Evolutionary conservation across 2,888 invertebrate species (phyloP), one percentile per base, ranked within the genome.

Genomic region (Ganaspis brasiliensis): DNA sequence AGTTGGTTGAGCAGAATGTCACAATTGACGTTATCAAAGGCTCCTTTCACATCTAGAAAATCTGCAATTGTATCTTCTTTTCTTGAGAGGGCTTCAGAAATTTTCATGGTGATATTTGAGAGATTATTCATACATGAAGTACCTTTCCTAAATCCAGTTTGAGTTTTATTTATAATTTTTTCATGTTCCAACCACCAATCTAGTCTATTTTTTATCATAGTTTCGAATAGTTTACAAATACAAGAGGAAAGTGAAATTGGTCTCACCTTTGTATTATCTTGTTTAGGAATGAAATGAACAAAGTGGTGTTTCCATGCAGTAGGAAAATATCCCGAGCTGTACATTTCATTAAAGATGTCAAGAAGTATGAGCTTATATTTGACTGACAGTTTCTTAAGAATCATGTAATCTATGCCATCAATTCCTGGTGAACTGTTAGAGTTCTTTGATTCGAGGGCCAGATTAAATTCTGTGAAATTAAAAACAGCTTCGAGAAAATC

Each of bases 171-270:
- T 2, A 73, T 2, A 1, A 73, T 40, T 14, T 61, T 45, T 10
- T 73, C 4, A 14, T 12, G 6, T 16, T 73, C 73, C 2, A 19
- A 6, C 73, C 73, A 76, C 73, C 67, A 76, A 16, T 73, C 73
- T 16, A 76, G 35, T 14, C 67, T 52, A 45, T 63, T 55, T 21
- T 76, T 76, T 1, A 73, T 5, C 16, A 76, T 31, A 26, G 67
- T 67, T 26, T 76, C 72, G n/a, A 61, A 76, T 2, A 76, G 6
- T 26, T 76, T 76, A 35, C 63, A 61, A 2, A 72, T 4, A 37
- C 72, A 72, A 31, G 76, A 76, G 5, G 73, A 21, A 1, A 76
- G 35, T 21, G 72, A 6, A n/a, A 76, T 76, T 5, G 76, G 72
- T 72, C 73, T n/a, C 5, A 26, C 21, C 12, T n/a, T 52, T 3